phyloP scores from a whole-genome alignment of 30 jellyfish, hydroid and myxozoan genomes.

The Aurelia aurita region DNA sequence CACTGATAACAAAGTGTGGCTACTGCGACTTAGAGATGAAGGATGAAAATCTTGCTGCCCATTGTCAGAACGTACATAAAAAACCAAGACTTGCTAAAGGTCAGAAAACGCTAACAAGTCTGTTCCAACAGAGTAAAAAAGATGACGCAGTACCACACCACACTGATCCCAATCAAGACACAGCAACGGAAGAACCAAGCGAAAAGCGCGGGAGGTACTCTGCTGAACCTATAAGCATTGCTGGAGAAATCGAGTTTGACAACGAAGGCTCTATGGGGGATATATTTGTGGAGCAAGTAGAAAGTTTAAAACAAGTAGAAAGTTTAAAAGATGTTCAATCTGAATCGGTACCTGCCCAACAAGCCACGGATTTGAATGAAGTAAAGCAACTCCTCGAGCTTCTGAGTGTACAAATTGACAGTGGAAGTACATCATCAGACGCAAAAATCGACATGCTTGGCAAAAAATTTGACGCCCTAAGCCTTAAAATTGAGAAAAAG shows the following conservation, averaged over 20 bases:
- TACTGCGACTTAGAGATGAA: not conserved
- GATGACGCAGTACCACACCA: not conserved
- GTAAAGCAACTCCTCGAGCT: not conserved
- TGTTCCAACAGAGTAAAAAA: not conserved
- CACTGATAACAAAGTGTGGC: conserved; percentile 5
- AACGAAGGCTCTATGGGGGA: not conserved
- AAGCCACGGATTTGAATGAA: not conserved
- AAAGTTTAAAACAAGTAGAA: too few relatives aligned
- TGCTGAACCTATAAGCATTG: not conserved
- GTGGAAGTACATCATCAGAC: not conserved
- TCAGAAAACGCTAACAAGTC: not conserved
- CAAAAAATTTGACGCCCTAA: not conserved
- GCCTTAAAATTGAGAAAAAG: not conserved
- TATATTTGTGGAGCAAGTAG: not conserved
- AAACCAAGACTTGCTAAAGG: conserved; percentile 3
- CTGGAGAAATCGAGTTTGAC: not conserved
- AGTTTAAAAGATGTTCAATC: not conserved
- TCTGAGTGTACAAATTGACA: not conserved
- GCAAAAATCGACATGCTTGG: not conserved
- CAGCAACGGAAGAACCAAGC: not conserved
- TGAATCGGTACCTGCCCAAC: not conserved
- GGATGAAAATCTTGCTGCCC: not conserved
- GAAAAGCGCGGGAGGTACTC: not conserved
- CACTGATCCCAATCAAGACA: not conserved
- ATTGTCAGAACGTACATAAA: not conserved